These are phyloP conservation scores for Tetraneura akinire DNA, from an alignment of 1,140 invertebrate genomes.

Conservation along the genomic window DNA sequence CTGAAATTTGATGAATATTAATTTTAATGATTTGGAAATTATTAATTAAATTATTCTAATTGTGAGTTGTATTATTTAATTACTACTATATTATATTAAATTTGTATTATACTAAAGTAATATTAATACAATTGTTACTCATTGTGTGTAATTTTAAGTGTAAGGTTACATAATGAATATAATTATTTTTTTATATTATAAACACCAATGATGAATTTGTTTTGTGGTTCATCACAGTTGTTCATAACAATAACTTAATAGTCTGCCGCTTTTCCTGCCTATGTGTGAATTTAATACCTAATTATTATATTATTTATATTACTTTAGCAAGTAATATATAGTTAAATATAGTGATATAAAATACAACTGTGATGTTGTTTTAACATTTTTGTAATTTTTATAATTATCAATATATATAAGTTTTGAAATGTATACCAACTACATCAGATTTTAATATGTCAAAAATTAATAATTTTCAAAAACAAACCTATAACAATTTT, in stretches of 20 bases:
- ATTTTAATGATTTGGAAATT: no score
- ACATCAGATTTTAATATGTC: no score
- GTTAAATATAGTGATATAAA: background rate
- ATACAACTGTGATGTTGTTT: slow-evolving; percentile 2
- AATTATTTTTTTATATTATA: no score
- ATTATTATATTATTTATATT: no score
- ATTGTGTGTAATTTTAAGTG: background rate
- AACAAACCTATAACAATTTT: no score
- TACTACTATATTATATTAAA: no score
- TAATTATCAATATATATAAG: background rate
- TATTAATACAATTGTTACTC: background rate
- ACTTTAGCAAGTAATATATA: background rate
- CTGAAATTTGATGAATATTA: no score
- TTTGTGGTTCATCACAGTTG: background rate
- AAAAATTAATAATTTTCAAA: no score
- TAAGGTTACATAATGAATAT: background rate
- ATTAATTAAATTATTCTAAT: no score
- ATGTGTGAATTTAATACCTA: background rate
- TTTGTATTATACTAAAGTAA: no score
- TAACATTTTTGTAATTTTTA: slow-evolving; percentile 1
- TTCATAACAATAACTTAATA: background rate
- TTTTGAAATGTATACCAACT: background rate
- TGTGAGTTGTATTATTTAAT: no score
- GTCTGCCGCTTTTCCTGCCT: background rate
- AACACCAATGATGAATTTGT: background rate